phyloP scores from a whole-genome alignment of 2,888 invertebrate genomes.

The Schrankia costaestrigalis region DNA sequence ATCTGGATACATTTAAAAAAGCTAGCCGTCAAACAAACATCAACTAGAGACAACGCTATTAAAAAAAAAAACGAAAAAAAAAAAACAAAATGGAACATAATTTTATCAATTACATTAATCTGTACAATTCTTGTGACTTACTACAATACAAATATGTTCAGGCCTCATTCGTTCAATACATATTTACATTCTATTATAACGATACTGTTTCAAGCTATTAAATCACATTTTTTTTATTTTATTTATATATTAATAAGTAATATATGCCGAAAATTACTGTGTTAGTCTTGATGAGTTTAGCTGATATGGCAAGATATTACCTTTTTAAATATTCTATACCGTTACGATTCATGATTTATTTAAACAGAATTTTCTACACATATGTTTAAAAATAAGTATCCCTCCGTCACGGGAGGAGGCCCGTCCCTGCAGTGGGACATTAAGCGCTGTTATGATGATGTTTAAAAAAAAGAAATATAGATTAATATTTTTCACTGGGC shows the following conservation, averaged over 20 bases:
- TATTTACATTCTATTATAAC: conserved; percentile 63
- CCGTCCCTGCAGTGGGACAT: too few species aligned
- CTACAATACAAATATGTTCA: conserved; percentile 59
- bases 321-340: conserved; percentile 1
- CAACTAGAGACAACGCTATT: conserved; percentile 28
- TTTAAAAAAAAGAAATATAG: too few species aligned
- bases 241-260: too few species aligned
- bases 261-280: conserved; percentile 49
- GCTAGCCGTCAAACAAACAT: conserved; percentile 17
- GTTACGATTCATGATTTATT: not conserved
- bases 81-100: conserved; percentile 64
- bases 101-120: conserved; percentile 46
- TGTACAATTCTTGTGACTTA: conserved; percentile 65
- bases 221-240: conserved; percentile 47
- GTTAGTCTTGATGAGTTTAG: conserved; percentile 30
- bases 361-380: too few species aligned
- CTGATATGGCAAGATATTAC: conserved; percentile 17
- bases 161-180: conserved; percentile 67
- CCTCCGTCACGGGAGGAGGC: too few species aligned
- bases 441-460: too few species aligned
- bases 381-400: too few species aligned
- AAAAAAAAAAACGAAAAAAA: conserved; percentile 38
- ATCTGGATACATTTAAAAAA: conserved; percentile 22
- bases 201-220: conserved; percentile 41
- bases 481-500: too few species aligned